These are phyloP conservation scores for Saccostrea glomerata DNA, from an alignment of 1,140 invertebrate species.

Conservation along the genomic window DNA sequence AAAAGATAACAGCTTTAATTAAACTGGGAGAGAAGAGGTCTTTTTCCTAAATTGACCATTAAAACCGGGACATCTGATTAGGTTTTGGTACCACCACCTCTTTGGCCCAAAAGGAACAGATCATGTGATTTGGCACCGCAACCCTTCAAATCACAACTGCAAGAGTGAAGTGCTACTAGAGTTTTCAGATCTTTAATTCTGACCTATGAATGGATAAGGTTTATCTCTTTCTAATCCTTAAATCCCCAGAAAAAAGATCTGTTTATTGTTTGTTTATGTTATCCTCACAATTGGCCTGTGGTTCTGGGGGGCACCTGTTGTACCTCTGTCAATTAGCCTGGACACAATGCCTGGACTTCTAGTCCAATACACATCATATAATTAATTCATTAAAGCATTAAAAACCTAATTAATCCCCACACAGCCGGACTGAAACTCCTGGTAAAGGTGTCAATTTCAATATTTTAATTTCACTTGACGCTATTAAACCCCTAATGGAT, in stretches of 20 bases:
- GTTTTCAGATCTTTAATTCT: constrained; percentile 5
- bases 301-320: background rate
- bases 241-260: background rate
- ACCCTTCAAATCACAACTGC: background rate
- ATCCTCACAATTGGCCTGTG: background rate
- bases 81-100: background rate
- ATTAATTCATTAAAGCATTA: background rate
- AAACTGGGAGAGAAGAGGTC: background rate
- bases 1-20: constrained; percentile 19
- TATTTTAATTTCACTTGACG: constrained; percentile 31
- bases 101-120: background rate
- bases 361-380: constrained; percentile 17
- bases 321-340: background rate
- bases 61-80: background rate
- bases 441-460: constrained; percentile 22
- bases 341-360: background rate
- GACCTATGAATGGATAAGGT: constrained; percentile 6
- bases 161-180: constrained; percentile 2
- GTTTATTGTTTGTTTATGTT: constrained; percentile 16
- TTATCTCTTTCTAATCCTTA: constrained; percentile 23
- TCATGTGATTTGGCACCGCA: background rate
- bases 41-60: background rate
- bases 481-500: background rate
- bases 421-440: background rate
- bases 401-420: background rate